Base-by-base conservation (phyloP, 2,797 vertebrate genomes). In the Anguilla anguilla region DNA sequence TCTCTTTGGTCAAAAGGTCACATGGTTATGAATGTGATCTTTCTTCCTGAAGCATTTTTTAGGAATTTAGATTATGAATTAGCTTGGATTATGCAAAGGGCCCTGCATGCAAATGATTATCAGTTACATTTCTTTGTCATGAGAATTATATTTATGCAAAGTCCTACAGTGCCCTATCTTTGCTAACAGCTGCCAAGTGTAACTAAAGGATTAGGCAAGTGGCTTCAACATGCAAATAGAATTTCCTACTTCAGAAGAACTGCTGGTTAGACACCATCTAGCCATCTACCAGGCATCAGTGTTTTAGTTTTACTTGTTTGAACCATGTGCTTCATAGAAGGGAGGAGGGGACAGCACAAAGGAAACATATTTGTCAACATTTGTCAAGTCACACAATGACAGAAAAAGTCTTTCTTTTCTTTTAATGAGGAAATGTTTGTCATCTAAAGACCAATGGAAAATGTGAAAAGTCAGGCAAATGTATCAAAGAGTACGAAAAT, bases 161-260 rank as follows among this genome's bases (percentile, higher is more conserved):
- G 90, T 93, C 91, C 90, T 89, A 93, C 57, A 28, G 88, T 89
- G 88, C 91, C 91, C 91, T 97, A 96, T 96, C 94, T 96, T 93
- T 93, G 87, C 92, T 89, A 93, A 90, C 96, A 96, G 96, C 95
- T 94, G 94, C 92, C 72, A 87, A 93, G 94, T 94, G 92, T 94
- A 96, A 93, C 95, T 92, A 95, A 96, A 95, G 95, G 96, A 97
- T 97, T 97, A 97, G 93, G 91, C 91, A 88, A 91, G 93, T 89
- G 31, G 86, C 53, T 82, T 82, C 84, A 5, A 90, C 91, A 89
- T 87, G 55, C 25, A 89, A 87, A 89, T 87, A 22, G 39, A 82
- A 89, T 93, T 91, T 61, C 55, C 87, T 49, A 92, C 89, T 69
- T 91, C 87, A 72, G 90, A 91, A 89, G 90, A 90, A 90, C 89